Base-by-base conservation (phyloP, 2,888 invertebrate species). In the Acleris sparsana region DNA sequence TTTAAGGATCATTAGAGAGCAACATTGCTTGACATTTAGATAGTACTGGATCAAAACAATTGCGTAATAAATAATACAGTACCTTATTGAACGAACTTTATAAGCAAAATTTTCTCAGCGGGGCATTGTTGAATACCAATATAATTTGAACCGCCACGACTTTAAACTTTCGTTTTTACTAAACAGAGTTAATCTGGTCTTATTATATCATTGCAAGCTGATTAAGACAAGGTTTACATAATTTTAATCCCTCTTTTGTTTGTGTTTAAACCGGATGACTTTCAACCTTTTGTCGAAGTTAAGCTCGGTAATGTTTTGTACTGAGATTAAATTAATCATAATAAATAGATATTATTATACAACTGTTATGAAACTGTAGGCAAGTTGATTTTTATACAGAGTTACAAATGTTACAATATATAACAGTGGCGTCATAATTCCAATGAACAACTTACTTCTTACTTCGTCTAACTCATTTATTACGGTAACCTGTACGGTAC, bases 201-300 rank as follows among this genome's bases (percentile, higher is more conserved):
- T 18, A 33, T 17, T 33, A 59, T 20, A 44, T 63, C 73, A 74
- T 71, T 73, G 71, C 63, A 68, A 70, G 75, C 66, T 63, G 63
- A 67, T 75, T 73, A 71, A 73, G 69, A 53, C 55, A 62, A 49
- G 69, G 70, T 75, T 74, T 74, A 75, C 73, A 72, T 75, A 75
- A 78, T 71, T 68, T 66, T 67, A 62, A 59, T 64, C 63, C 63
- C 53, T n/a, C 22, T 46, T 63, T 63, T 64, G 58, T 63, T 58
- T 56, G 43, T 63, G 13, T 58, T 53, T 58, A 53, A 53, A 39
- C 53, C 39, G 48, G 25, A 22, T 59, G 63, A 53, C 58, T 63
- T 58, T 48, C 59, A 59, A 64, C 62, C 62, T 62, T 63, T 64
- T 53, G 39, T 48, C 46, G 17, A 22, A 53, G 58, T 58, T 63